Conservation (phyloP, 2,113 vertebrate genomes). For the Neodon shergylaensis region DNA sequence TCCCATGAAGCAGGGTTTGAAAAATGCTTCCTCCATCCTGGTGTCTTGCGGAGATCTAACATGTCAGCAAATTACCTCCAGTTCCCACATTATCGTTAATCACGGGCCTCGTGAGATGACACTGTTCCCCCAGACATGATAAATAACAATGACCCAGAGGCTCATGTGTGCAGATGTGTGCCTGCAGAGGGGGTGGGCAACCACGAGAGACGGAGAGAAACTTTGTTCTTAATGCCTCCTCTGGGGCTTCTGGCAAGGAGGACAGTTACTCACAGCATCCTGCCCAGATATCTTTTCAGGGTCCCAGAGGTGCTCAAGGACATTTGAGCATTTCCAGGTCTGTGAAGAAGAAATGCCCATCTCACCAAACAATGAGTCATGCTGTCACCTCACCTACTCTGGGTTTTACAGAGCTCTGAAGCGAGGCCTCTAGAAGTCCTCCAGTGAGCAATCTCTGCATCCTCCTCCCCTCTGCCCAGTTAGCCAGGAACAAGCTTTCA, state of each 20-base stretch:
- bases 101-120: conserved; percentile 21
- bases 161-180: not conserved
- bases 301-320: not conserved
- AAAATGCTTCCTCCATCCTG: conserved; percentile 62
- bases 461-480: fast-evolving
- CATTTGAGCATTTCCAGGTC: not conserved
- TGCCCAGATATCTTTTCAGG: not conserved
- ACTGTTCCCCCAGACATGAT: conserved; percentile 59
- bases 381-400: not conserved
- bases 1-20: conserved; percentile 29
- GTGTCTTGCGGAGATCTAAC: conserved; percentile 54
- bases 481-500: not conserved
- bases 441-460: not conserved
- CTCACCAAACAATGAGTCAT: fast-evolving
- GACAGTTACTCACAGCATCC: fast-evolving
- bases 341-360: not conserved
- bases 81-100: conserved; percentile 73
- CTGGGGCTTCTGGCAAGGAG: not conserved
- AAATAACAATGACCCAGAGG: conserved; percentile 69
- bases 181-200: not conserved
- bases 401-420: not conserved
- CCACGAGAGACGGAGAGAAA: not conserved
- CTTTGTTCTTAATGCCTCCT: not conserved
- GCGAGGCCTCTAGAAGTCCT: not conserved
- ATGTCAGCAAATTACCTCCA: conserved; percentile 76